Percentiles rank a stretch among this genome's conserved stretches.
Evolutionary conservation across 2,888 invertebrate genomes (phyloP).

Genomic region (Leptinotarsa tumamoca): DNA sequence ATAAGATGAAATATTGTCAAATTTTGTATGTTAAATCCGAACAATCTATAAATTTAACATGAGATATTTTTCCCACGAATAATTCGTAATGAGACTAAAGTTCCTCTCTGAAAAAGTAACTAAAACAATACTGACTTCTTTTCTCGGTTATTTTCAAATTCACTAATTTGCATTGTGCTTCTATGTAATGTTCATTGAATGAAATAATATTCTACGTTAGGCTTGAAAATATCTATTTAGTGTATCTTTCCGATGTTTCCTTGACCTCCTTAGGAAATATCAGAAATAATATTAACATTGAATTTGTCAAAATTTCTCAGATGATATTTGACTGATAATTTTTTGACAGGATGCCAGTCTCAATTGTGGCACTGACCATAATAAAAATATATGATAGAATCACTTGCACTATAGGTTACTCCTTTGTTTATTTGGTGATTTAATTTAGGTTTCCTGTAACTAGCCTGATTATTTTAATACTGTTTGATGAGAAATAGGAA

Average conservation of each 20-base stretch:
- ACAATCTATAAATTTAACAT: too few relatives aligned
- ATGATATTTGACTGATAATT: slow-evolving; percentile 3
- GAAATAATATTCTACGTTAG: not conserved
- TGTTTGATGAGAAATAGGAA: too few relatives aligned
- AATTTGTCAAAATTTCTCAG: not conserved
- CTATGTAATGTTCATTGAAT: slow-evolving; percentile 13
- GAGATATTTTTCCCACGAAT: too few relatives aligned
- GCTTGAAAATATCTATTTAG: not conserved
- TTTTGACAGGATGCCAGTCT: not conserved
- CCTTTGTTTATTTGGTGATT: not conserved
- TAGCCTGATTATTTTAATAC: too few relatives aligned
- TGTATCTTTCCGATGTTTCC: not conserved
- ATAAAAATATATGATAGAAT: not conserved
- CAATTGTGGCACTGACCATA: slow-evolving; percentile 4
- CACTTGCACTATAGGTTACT: not conserved
- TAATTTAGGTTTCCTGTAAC: too few relatives aligned
- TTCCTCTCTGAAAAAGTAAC: not conserved
- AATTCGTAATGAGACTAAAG: not conserved
- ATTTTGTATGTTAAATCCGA: too few relatives aligned
- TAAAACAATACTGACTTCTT: not conserved
- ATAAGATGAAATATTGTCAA: too few relatives aligned
- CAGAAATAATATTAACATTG: not conserved
- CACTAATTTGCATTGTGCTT: not conserved
- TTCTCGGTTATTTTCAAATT: not conserved
- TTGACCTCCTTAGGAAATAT: not conserved